Percentiles rank a stretch among this genome's conserved stretches.
phyloP scores from a whole-genome alignment of 2,888 invertebrate species.

The Volucella inanis region DNA sequence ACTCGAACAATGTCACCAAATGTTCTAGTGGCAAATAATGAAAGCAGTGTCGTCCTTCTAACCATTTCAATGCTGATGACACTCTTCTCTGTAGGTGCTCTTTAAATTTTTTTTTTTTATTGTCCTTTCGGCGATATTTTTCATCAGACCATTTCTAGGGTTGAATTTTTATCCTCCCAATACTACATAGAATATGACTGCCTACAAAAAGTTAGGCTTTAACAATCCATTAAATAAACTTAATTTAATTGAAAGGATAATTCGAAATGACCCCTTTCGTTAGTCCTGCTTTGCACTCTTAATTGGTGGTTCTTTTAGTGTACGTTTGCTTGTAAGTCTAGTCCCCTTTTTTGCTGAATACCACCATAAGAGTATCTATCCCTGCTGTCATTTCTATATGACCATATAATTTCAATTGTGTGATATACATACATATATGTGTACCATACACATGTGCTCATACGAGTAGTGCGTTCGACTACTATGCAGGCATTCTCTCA shows the following conservation, averaged over 20 bases:
- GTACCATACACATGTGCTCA: neutral
- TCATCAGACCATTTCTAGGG: slow-evolving; percentile 5
- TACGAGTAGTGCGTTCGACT: neutral
- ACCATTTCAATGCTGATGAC: slow-evolving; percentile 25
- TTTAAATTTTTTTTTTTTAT: neutral
- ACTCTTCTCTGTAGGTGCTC: neutral
- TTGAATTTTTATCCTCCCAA: neutral
- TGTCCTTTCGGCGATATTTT: slow-evolving; percentile 11
- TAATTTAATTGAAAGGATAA: slow-evolving; percentile 34
- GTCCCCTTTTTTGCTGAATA: too few species aligned
- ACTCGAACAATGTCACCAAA: slow-evolving; percentile 38
- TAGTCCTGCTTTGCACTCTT: slow-evolving; percentile 18
- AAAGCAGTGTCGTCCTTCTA: neutral
- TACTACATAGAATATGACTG: neutral
- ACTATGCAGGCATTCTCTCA: slow-evolving; percentile 1
- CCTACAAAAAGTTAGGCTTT: slow-evolving; percentile 12
- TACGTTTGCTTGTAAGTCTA: neutral
- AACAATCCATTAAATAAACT: slow-evolving; percentile 27
- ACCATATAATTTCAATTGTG: slow-evolving; percentile 12
- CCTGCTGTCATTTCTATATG: too few species aligned
- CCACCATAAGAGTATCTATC: too few species aligned
- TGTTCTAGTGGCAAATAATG: slow-evolving; percentile 15
- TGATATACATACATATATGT: neutral
- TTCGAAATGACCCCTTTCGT: slow-evolving; percentile 29
- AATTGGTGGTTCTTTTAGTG: slow-evolving; percentile 11